A percentile compares a stretch with the other conserved stretches of the same genome.
These are phyloP conservation scores for Babylonia areolata DNA, from an alignment of 1,140 invertebrate genomes.

Conservation along the genomic window DNA sequence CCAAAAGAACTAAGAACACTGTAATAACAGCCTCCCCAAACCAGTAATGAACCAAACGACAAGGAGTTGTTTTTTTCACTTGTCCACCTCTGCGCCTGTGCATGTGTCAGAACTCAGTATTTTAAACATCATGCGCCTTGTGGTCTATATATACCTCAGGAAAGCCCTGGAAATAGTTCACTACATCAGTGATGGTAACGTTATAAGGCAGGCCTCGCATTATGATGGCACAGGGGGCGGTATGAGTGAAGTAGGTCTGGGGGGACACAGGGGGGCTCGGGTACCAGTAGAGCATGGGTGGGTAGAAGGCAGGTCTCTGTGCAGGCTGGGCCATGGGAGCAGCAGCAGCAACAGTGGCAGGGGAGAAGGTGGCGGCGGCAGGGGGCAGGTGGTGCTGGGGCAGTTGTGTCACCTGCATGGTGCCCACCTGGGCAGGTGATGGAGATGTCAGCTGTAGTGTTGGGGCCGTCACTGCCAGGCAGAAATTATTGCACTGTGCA, in stretches of 20 bases:
- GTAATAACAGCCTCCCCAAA: too few species aligned
- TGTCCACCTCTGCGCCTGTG: too few species aligned
- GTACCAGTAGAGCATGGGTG: constrained; percentile 83
- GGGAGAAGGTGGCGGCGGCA: constrained; percentile 62
- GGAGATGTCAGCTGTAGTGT: constrained; percentile 66
- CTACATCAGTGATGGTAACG: constrained; percentile 74
- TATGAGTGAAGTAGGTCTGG: constrained; percentile 84
- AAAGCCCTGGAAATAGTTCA: constrained; percentile 77
- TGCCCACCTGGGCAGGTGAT: constrained; percentile 66
- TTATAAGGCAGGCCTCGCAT: constrained; percentile 77
- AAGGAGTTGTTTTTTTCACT: too few species aligned
- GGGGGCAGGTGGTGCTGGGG: constrained; percentile 72
- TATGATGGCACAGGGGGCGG: constrained; percentile 76
- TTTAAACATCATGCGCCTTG: too few species aligned
- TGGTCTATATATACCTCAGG: constrained; percentile 73
- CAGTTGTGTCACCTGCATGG: constrained; percentile 63
- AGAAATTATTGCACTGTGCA: too few species aligned
- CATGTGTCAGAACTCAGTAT: too few species aligned
- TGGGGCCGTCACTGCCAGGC: constrained; percentile 58
- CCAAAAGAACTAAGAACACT: not conserved
- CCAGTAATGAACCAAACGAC: too few species aligned
- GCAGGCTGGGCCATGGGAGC: constrained; percentile 50
- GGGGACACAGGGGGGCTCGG: constrained; percentile 94
- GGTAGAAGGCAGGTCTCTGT: constrained; percentile 56
- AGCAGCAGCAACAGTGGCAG: constrained; percentile 56